These are phyloP conservation scores for Apodemus agrarius DNA, from an alignment of 2,797 vertebrate genomes.

Conservation along the genomic window DNA sequence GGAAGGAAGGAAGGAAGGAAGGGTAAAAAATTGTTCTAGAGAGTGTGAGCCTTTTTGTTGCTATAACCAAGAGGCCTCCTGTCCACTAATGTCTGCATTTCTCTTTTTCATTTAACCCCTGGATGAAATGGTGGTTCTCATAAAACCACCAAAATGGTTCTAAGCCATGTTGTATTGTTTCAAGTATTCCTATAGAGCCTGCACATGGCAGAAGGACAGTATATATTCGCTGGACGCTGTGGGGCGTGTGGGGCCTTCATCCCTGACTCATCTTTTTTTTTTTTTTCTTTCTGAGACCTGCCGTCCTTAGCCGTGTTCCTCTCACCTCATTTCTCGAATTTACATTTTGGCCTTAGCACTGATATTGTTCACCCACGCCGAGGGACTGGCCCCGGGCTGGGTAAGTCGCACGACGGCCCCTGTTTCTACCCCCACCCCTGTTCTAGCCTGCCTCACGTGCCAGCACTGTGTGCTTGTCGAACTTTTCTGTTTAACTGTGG, in stretches of 20 bases:
- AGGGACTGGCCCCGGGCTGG: neutral
- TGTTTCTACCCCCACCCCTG: neutral
- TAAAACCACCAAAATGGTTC: neutral
- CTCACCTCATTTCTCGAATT: slow-evolving; percentile 5
- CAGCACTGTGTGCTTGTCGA: neutral
- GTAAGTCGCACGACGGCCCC: neutral
- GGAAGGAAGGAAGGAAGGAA: neutral
- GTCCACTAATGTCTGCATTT: neutral
- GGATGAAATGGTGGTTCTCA: slow-evolving; percentile 12
- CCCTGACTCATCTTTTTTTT: neutral
- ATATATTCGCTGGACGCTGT: neutral
- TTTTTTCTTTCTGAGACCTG: too few species aligned
- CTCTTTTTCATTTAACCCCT: neutral
- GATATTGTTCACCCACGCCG: neutral
- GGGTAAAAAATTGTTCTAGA: neutral
- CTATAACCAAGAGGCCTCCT: neutral
- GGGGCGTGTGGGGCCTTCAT: neutral
- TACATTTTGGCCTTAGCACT: neutral
- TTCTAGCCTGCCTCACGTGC: neutral
- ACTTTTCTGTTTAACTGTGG: slow-evolving; percentile 9
- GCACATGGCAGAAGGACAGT: neutral
- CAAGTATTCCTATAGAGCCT: neutral
- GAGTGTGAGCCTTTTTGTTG: neutral
- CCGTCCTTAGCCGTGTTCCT: neutral
- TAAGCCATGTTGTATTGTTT: slow-evolving; percentile 11